These are phyloP conservation scores for Baccha elongata DNA, from an alignment of 2,888 invertebrate species.

Conservation along the genomic window DNA sequence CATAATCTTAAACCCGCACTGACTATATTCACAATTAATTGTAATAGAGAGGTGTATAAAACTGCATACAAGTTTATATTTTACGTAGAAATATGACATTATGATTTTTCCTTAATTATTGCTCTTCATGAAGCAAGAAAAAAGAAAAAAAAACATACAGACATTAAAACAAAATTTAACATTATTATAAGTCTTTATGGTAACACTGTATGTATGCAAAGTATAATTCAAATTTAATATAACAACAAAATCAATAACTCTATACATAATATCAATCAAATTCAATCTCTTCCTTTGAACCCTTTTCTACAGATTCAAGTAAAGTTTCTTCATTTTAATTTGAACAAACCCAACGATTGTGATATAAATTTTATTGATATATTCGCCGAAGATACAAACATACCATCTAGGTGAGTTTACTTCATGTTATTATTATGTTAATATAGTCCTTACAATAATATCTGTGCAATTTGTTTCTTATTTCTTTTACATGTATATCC, in stretches of 20 bases:
- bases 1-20: no score
- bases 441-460: not conserved
- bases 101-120: no score
- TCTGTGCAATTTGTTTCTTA: not conserved
- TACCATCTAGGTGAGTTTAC: slow-evolving; percentile 83
- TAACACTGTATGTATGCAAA: not conserved
- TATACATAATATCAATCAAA: not conserved
- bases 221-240: not conserved
- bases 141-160: no score
- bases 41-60: no score
- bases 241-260: not conserved
- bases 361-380: slow-evolving; percentile 90
- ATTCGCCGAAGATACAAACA: slow-evolving; percentile 86
- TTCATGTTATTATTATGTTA: not conserved
- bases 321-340: slow-evolving; percentile 86
- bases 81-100: no score
- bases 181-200: no score
- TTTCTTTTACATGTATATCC: slow-evolving; percentile 20
- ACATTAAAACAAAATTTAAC: no score
- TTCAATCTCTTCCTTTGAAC: slow-evolving; percentile 13
- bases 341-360: slow-evolving; percentile 90
- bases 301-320: slow-evolving; percentile 85
- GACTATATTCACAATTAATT: no score
- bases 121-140: no score
- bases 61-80: no score